Percentiles rank a stretch among this genome's conserved stretches.
These are phyloP conservation scores for Crocuta crocuta DNA, from an alignment of 2,113 vertebrate species.

Conservation along the genomic window DNA sequence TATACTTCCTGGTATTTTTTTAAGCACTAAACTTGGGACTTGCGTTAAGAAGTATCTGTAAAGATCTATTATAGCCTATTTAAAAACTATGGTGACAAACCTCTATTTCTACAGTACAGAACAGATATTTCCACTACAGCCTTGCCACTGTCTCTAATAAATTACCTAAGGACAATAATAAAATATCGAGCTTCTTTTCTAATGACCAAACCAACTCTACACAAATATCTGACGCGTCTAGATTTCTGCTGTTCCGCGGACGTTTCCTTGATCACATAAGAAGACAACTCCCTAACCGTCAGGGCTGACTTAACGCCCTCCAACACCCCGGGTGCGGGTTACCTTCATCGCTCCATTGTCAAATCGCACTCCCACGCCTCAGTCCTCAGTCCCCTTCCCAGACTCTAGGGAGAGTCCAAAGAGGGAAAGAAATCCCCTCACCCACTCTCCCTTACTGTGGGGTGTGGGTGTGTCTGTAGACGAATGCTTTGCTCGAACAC, in stretches of 20 bases:
- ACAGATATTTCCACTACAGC: not conserved
- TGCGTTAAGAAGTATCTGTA: not conserved
- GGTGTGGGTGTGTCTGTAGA: conserved; percentile 68
- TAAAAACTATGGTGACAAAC: not conserved
- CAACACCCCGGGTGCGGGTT: not conserved
- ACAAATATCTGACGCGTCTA: conserved; percentile 8
- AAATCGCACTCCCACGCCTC: conserved; percentile 65
- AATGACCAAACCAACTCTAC: conserved; percentile 21
- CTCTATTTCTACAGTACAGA: not conserved
- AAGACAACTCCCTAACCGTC: conserved; percentile 52
- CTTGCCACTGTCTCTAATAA: not conserved
- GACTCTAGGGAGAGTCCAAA: not conserved
- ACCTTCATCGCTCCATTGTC: conserved; percentile 77
- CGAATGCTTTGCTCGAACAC: not conserved
- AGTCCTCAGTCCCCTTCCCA: conserved; percentile 39
- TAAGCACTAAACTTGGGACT: conserved; percentile 41
- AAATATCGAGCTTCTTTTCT: not conserved
- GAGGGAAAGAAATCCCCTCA: not conserved
- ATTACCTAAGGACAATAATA: conserved; percentile 22
- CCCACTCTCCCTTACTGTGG: conserved; percentile 4
- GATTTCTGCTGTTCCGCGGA: not conserved
- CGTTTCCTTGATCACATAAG: conserved; percentile 4
- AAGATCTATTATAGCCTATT: not conserved
- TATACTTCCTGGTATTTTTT: conserved; percentile 59
- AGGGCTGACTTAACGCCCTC: conserved; percentile 11